Base-by-base conservation (phyloP, 2,113 vertebrate genomes). In the Alligator mississippiensis region DNA sequence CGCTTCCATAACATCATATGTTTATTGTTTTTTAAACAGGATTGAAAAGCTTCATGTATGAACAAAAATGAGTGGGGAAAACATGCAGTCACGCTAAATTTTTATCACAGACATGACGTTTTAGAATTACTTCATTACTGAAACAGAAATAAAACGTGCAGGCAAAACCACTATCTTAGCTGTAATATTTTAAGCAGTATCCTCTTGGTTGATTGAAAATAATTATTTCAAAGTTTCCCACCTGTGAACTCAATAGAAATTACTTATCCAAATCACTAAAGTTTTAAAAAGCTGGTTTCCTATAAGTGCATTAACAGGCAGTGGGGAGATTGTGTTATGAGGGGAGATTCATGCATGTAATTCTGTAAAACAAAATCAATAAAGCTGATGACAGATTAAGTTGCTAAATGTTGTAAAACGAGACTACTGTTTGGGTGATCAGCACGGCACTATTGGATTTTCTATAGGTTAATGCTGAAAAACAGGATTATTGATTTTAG, bases 401-500 rank as follows among this genome's bases (percentile, higher is more conserved):
- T 96, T 94, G 89, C 87, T 96, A 95, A 96, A 92, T 92, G 97
- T 96, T 95, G 91, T 95, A 97, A 95, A 96, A 93, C 93, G 95
- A 95, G 96, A 97, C 97, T 97, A 90, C 92, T 95, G 92, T 95
- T 97, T 77, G 92, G 92, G 96, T 97, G 96, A 96, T 96, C 95
- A 79, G 60, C 94, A 90, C 93, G 82, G 92, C 80, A 84, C 95
- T 96, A 94, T 97, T 98, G 97, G 97, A 97, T 98, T 98, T 98
- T 98, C 97, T 97, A 80, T 95, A 94, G 92, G 96, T 96, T 97
- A 95, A 88, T 96, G 95, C 97, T 98, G 97, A 98, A 98, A 97
- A 98, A 97, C 96, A 95, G 94, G 98, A 95, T 97, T 98, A 98
- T 98, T 98, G 98, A 98, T 98, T 98, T 98, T 97, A 95, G 98